A percentile compares a stretch with the other conserved stretches of the same genome.
Evolutionary conservation across 1,140 invertebrate genomes (phyloP).

Genomic region (Stenopsyche tienmushanensis): DNA sequence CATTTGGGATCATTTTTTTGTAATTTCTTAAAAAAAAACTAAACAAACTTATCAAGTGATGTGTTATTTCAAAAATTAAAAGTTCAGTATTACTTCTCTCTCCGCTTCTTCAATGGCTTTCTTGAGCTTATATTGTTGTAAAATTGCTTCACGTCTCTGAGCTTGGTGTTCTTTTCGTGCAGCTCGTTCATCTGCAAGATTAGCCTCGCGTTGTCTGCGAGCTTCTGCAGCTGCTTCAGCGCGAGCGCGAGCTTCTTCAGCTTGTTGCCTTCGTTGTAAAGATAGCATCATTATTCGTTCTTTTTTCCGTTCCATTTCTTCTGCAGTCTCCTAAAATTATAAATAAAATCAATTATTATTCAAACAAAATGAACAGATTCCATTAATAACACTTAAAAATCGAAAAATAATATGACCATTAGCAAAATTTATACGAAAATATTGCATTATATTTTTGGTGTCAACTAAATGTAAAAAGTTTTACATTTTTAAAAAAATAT

Average conservation of each 20-base stretch:
- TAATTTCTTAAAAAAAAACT: no score
- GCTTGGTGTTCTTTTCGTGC: conserved; percentile 91
- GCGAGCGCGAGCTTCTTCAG: conserved; percentile 80
- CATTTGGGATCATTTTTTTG: no score
- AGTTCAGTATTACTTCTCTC: conserved; percentile 65
- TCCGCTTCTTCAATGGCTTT: conserved; percentile 92
- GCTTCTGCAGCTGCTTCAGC: conserved; percentile 84
- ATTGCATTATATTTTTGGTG: no score
- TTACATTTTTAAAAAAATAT: no score
- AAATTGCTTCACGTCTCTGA: conserved; percentile 79
- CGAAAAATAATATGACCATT: no score
- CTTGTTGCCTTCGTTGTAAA: conserved; percentile 81
- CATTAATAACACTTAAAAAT: conserved; percentile 10
- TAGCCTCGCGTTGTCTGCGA: conserved; percentile 73
- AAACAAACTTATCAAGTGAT: no score
- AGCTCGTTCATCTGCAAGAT: conserved; percentile 80
- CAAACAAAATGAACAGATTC: conserved; percentile 11
- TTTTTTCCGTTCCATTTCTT: conserved; percentile 89
- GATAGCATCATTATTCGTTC: conserved; percentile 85
- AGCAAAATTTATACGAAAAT: no score
- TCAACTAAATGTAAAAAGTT: no score
- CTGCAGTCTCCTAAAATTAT: conserved; percentile 66
- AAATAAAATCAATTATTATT: neutral
- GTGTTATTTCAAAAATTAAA: neutral
- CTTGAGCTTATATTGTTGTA: conserved; percentile 93